phyloP scores from a whole-genome alignment of 2,113 vertebrate species.

The Archilochus colubris region DNA sequence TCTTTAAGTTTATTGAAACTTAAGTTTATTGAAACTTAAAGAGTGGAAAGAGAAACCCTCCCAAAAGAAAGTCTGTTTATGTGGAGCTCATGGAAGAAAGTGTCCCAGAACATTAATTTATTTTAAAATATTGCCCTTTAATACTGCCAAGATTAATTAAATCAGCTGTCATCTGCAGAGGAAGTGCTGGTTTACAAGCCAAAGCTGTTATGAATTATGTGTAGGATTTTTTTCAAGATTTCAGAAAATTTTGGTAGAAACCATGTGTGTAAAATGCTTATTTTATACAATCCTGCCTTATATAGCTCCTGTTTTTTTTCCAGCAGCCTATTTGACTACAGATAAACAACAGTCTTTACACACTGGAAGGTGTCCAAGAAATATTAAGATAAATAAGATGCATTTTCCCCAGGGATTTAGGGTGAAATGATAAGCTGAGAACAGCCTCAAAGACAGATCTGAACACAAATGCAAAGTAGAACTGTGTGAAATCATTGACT shows the following conservation, averaged over 20 bases:
- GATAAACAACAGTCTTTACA: neutral
- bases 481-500: neutral
- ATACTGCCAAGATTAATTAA: constrained; percentile 40
- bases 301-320: neutral
- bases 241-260: neutral
- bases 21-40: neutral
- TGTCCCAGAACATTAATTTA: constrained; percentile 33
- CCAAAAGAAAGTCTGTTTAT: neutral
- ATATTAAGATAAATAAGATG: neutral
- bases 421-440: neutral
- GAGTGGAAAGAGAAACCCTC: neutral
- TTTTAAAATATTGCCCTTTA: constrained; percentile 22
- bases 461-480: neutral
- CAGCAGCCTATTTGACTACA: neutral
- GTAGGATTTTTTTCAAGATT: constrained; percentile 29
- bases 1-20: neutral
- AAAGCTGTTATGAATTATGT: neutral
- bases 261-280: neutral
- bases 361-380: neutral
- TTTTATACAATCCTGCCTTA: neutral
- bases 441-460: neutral
- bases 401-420: neutral
- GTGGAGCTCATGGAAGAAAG: neutral
- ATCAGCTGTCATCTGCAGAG: neutral
- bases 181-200: neutral